These are phyloP conservation scores for Pomatorhinus ruficollis DNA, from an alignment of 2,113 vertebrate genomes.

Conservation along the genomic window DNA sequence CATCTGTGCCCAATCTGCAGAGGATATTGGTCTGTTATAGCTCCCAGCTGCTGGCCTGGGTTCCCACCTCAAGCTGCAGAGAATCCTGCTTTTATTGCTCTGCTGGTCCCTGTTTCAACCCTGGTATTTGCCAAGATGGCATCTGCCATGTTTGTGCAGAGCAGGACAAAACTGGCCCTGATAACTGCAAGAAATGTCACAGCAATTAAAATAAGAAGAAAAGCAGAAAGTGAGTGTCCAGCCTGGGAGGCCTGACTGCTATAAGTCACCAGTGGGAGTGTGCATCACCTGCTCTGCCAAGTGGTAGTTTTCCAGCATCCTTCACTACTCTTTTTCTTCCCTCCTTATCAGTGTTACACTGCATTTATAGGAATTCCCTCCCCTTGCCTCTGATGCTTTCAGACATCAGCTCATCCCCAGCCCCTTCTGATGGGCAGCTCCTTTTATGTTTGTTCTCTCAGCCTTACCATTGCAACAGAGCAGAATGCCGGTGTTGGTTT, in stretches of 20 bases:
- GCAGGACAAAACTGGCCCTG: background rate
- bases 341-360: background rate
- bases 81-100: slow-evolving; percentile 31
- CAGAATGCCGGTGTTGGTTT: slow-evolving; percentile 64
- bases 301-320: slow-evolving; percentile 18
- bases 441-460: slow-evolving; percentile 51
- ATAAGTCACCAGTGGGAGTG: background rate
- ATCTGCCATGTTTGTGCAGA: background rate
- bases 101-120: slow-evolving; percentile 3
- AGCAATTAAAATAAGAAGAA: background rate
- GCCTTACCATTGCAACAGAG: slow-evolving; percentile 37
- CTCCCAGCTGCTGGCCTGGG: slow-evolving; percentile 38
- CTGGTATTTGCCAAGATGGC: background rate
- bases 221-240: background rate
- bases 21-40: slow-evolving; percentile 58
- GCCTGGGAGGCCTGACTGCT: background rate
- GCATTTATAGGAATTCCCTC: background rate
- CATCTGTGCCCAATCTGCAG: slow-evolving; percentile 53
- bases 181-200: background rate
- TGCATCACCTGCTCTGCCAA: background rate
- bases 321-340: background rate
- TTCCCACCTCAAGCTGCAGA: slow-evolving; percentile 12
- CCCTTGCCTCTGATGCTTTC: background rate
- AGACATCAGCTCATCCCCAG: background rate
- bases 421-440: slow-evolving; percentile 9